Percentiles rank a stretch among this genome's conserved stretches.
Evolutionary conservation across 2,113 vertebrate genomes (phyloP).

Genomic region (Gasterosteus nipponicus): DNA sequence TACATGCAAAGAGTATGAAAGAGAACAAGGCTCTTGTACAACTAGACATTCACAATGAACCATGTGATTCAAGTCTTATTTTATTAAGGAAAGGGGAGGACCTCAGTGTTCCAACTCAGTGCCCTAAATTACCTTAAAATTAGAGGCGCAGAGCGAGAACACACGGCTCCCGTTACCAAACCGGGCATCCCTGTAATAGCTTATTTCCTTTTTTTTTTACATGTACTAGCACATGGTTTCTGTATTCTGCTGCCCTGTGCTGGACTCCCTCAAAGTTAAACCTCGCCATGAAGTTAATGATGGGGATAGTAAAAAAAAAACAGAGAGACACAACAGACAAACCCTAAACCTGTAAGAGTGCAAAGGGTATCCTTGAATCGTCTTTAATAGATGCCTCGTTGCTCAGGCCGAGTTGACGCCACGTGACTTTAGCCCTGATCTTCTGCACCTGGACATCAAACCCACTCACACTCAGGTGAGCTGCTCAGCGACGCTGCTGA

Average conservation of each 20-base stretch:
- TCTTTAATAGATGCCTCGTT: not conserved
- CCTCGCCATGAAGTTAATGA: conserved; percentile 71
- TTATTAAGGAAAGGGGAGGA: conserved; percentile 30
- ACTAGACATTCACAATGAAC: conserved; percentile 50
- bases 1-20: conserved; percentile 25
- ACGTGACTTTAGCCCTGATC: not conserved
- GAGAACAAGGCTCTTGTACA: conserved; percentile 34
- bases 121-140: conserved; percentile 43
- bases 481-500: no score
- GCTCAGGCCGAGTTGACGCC: not conserved
- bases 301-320: conserved; percentile 57
- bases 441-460: not conserved
- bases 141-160: conserved; percentile 36
- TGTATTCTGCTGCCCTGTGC: conserved; percentile 60
- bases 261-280: conserved; percentile 61
- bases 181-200: conserved; percentile 46
- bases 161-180: conserved; percentile 50
- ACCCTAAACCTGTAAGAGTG: conserved; percentile 41
- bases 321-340: conserved; percentile 54
- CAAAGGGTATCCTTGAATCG: conserved; percentile 36
- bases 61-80: conserved; percentile 42
- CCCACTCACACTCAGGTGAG: no score
- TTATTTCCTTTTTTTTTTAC: conserved; percentile 51
- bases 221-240: conserved; percentile 40
- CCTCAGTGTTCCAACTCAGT: conserved; percentile 48